A percentile compares a stretch with the other conserved stretches of the same genome.
Conservation (phyloP, 2,888 invertebrate genomes). For the Drosophila cyrtoloma region DNA sequence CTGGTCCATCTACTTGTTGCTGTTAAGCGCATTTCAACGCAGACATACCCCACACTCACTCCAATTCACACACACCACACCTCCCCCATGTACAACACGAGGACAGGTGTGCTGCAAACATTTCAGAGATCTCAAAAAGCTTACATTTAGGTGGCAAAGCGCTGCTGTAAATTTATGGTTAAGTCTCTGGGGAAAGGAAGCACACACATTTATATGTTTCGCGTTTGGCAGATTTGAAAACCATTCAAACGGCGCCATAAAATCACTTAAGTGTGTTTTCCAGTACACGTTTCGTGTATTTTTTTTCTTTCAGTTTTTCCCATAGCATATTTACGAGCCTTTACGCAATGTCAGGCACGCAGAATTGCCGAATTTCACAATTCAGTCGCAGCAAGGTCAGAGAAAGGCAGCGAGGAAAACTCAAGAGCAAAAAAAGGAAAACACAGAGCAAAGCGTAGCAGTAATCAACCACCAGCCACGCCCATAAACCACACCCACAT, state of each 20-base stretch:
- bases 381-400: slow-evolving; percentile 5
- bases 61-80: not conserved
- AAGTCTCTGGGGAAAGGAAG: not conserved
- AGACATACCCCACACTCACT: not conserved
- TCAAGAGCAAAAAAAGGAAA: not conserved
- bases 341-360: slow-evolving; percentile 32
- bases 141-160: slow-evolving; percentile 28
- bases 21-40: slow-evolving; percentile 50
- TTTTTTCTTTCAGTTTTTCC: slow-evolving; percentile 12
- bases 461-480: slow-evolving; percentile 43
- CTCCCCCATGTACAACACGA: not conserved
- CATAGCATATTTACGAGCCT: slow-evolving; percentile 61
- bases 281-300: slow-evolving; percentile 35
- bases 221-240: slow-evolving; percentile 67
- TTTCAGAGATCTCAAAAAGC: slow-evolving; percentile 19
- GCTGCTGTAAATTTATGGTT: slow-evolving; percentile 51
- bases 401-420: not conserved
- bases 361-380: slow-evolving; percentile 26
- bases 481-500: slow-evolving; percentile 29
- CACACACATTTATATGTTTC: slow-evolving; percentile 36
- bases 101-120: slow-evolving; percentile 12
- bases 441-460: slow-evolving; percentile 28
- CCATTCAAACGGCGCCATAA: slow-evolving; percentile 72
- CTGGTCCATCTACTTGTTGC: slow-evolving; percentile 63
- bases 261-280: slow-evolving; percentile 72